phyloP scores from a whole-genome alignment of 2,113 vertebrate species.

The Recurvirostra avosetta region DNA sequence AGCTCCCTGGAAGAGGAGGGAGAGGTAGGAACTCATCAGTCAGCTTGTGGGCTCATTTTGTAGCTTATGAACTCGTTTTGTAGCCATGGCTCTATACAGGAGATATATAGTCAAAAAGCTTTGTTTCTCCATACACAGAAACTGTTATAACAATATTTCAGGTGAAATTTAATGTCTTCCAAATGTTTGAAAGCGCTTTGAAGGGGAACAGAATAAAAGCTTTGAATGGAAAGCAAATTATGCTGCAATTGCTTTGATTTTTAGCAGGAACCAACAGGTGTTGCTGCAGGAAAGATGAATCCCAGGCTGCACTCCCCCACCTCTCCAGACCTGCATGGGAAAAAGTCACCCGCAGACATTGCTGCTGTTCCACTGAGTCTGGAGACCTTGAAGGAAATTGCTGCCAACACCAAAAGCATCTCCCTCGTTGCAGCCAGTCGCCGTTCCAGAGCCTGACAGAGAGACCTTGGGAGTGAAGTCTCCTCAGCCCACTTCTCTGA shows the following conservation, averaged over 20 bases:
- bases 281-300: background rate
- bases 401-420: conserved; percentile 65
- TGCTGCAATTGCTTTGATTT: background rate
- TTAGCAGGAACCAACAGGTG: background rate
- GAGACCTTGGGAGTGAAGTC: background rate
- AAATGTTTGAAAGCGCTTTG: background rate
- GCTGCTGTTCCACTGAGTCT: background rate
- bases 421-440: conserved; percentile 57
- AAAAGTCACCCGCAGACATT: background rate
- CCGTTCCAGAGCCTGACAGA: conserved; percentile 2
- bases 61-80: background rate
- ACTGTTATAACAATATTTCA: background rate
- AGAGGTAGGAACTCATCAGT: background rate
- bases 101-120: background rate
- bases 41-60: background rate
- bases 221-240: background rate
- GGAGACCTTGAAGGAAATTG: conserved; percentile 60
- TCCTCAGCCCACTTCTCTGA: background rate
- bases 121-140: background rate
- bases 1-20: background rate
- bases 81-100: background rate
- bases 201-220: background rate
- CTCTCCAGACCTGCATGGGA: background rate
- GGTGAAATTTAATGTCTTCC: background rate
- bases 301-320: background rate